A percentile compares a stretch with the other conserved stretches of the same genome.
Conservation (phyloP, 2,113 vertebrate genomes). For the Emydocephalus ijimae region DNA sequence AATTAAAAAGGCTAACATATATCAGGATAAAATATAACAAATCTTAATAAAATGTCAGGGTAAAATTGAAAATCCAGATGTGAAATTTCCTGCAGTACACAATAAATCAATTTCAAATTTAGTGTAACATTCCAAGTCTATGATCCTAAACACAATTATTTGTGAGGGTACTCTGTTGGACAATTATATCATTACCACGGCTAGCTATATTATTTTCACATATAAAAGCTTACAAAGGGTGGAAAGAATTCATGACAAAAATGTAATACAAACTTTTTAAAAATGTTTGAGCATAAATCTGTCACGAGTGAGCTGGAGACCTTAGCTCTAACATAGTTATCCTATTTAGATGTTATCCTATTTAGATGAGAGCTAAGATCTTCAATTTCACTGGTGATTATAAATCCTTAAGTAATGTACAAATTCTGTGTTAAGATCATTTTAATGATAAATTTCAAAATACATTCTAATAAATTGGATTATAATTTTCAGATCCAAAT, state of each 20-base stretch:
- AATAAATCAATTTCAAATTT: neutral
- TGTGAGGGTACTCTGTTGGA: too few species aligned
- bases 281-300: neutral
- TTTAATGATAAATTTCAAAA: neutral
- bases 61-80: neutral
- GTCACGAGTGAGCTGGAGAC: too few species aligned
- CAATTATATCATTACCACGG: neutral
- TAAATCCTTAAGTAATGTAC: neutral
- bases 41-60: neutral
- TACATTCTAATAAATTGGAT: neutral
- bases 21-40: neutral
- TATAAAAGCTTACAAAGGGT: neutral
- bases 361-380: neutral
- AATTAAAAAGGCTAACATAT: neutral
- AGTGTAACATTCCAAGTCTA: neutral
- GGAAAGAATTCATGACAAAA: neutral
- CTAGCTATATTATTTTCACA: neutral
- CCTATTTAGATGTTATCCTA: neutral
- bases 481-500: neutral
- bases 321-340: too few species aligned
- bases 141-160: neutral
- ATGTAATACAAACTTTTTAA: neutral
- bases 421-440: neutral
- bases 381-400: neutral
- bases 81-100: neutral